Evolutionary conservation across 1,140 invertebrate species (phyloP), one percentile per base, ranked within the genome.

Genomic region (Trinorchestia longiramus): DNA sequence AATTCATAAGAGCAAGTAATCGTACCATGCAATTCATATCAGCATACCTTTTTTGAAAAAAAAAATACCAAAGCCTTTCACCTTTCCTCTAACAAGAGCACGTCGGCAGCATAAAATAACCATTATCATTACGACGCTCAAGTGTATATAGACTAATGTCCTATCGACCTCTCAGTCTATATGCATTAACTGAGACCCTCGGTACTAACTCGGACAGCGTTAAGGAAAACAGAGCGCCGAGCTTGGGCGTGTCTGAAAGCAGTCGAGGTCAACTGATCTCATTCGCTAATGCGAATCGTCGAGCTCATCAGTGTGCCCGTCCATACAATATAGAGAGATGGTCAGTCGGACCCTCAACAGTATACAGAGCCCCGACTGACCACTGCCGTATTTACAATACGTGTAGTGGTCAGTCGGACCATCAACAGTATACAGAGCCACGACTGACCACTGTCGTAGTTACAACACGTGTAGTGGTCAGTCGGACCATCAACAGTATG

Each of bases 191-290:
- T 77, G 62, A 28, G 36, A 23, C 8, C 62, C 62, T 77, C 62
- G 62, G 62, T 77, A 77, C 62, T 77, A 77, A 77, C 62, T 77
- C 62, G 62, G 62, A 77, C 62, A 77, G 62, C 62, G 62, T 77
- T n/a, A 77, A 77, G 62, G 62, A 77, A 77, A 28, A 77, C 62
- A 77, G 62, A 77, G 62, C 11, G 62, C 62, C 62, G 62, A 36
- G 62, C 62, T 77, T 19, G 62, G 62, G 62, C 62, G 62, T 77
- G 62, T 77, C 62, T 77, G 62, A 77, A 77, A 77, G 62, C 62
- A 77, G 62, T 77, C 15, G 62, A 77, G 62, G 62, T 77, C 62
- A 77, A 77, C 62, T 77, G 8, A 11, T 77, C 62, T 77, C 62
- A 77, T 77, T 28, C 62, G 62, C 62, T 77, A 77, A 77, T 77